These are phyloP conservation scores for Lepidothrix coronata DNA, from an alignment of 2,113 vertebrate species.

Conservation along the genomic window DNA sequence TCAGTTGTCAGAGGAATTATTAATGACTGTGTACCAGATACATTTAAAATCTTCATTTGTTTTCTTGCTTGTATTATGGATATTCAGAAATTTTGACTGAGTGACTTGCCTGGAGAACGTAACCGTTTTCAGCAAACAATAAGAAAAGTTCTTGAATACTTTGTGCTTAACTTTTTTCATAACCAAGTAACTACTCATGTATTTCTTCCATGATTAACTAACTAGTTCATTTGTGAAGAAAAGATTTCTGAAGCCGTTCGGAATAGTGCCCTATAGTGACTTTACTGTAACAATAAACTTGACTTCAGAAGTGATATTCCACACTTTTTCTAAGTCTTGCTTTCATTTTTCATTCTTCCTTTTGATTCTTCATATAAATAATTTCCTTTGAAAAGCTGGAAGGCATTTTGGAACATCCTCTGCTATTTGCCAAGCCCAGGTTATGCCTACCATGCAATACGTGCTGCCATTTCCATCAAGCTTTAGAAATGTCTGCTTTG, in stretches of 20 bases:
- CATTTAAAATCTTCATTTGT: background rate
- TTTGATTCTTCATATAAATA: slow-evolving; percentile 34
- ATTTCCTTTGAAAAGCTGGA: slow-evolving; percentile 1
- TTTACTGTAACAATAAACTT: background rate
- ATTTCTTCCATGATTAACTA: background rate
- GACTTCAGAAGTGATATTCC: background rate
- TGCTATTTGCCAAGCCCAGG: background rate
- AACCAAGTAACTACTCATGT: background rate
- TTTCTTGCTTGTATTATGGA: background rate
- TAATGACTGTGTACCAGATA: background rate
- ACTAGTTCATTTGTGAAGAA: background rate
- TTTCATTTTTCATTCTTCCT: background rate
- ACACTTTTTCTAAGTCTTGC: background rate
- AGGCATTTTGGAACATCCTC: background rate
- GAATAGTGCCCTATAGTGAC: background rate
- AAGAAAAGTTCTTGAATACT: background rate
- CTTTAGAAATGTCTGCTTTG: background rate
- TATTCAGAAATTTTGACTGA: background rate
- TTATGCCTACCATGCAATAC: background rate
- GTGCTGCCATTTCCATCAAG: slow-evolving; percentile 21
- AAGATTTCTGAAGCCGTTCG: background rate
- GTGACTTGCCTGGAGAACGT: background rate
- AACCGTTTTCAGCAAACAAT: background rate
- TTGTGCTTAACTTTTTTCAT: background rate
- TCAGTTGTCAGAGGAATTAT: background rate